phyloP scores from a whole-genome alignment of 2,113 vertebrate species.

The Semicossyphus pulcher region DNA sequence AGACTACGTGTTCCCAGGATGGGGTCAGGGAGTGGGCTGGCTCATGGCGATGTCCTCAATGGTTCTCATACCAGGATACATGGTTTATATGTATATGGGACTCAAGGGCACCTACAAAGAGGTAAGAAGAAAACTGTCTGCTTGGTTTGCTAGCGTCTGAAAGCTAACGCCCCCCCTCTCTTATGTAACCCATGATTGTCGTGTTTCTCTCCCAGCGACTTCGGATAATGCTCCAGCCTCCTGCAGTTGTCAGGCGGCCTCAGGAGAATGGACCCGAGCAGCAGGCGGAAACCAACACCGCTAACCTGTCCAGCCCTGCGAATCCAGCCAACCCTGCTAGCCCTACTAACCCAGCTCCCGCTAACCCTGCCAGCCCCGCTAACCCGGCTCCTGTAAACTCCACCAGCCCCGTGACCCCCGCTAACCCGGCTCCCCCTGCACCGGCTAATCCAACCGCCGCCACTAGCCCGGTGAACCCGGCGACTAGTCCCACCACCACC shows the following conservation, averaged over 20 bases:
- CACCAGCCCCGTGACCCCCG: constrained; percentile 50
- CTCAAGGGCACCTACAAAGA: constrained; percentile 97
- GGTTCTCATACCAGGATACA: constrained; percentile 98
- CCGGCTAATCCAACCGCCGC: constrained; percentile 75
- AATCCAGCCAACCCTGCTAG: constrained; percentile 57
- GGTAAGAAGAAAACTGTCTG: constrained; percentile 81
- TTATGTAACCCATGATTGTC: background rate
- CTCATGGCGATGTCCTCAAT: constrained; percentile 98
- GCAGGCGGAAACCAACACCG: constrained; percentile 77
- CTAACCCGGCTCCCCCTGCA: constrained; percentile 25
- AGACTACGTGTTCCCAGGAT: constrained; percentile 94
- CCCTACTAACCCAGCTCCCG: constrained; percentile 74
- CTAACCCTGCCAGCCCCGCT: constrained; percentile 69
- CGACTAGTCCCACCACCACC: constrained; percentile 52
- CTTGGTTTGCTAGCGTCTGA: background rate
- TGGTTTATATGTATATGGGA: constrained; percentile 94
- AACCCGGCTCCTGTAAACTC: constrained; percentile 71
- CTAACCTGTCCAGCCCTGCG: constrained; percentile 64
- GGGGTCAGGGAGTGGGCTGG: constrained; percentile 99
- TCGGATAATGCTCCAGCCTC: constrained; percentile 93
- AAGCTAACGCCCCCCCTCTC: background rate
- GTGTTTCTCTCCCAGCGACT: constrained; percentile 84
- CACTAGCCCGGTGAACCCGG: constrained; percentile 66
- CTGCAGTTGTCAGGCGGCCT: constrained; percentile 84
- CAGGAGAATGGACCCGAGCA: constrained; percentile 94